Base-by-base conservation (phyloP, 2,888 invertebrate genomes). In the Meta bourneti region DNA sequence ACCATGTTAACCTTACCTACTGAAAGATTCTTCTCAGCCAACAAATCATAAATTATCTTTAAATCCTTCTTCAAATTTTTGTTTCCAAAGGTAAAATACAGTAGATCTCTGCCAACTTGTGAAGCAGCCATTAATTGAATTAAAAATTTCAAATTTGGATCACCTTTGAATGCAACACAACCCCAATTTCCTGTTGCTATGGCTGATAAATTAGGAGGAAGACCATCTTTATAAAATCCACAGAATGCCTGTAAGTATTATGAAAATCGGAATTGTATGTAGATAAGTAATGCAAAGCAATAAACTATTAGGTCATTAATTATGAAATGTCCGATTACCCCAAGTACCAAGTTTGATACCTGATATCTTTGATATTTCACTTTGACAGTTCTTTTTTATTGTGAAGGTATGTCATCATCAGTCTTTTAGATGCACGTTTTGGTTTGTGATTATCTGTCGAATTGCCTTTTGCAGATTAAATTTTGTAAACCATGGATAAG, bases 121-220 rank as follows among this genome's bases (percentile, higher is more conserved):
- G 93, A 93, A 74, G 93, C 94, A 84, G 94, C 94, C 89, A 93
- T 93, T 54, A 93, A 78, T 69, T 94, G 94, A 19, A 94, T 92
- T 1, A 93, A 49, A 20, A 93, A 90, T 79, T 94, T 94, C 16
- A 94, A 74, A n/a, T 81, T 51, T 7, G 93, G 92, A 79, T 93
- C 87, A 6, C 94, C 94, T 20, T 91, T 92, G 74, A 93, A 94
- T n/a, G 92, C 93, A 69, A 93, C 94, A 92, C 94, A 94, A 16
- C 99, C 98, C 98, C 98, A 99, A 95, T 98, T 98, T 9, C 98
- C 98, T 0, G 98, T 98, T 0, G 98, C 98, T 0, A 98, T 96
- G 0, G 95, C 95, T 16, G 93, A 51, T 72, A 90, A 49, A 51
- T 93, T 83, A 34, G 48, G 16, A 79, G 90, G 83, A n/a, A 48